A percentile compares a stretch with the other conserved stretches of the same genome.
Evolutionary conservation across 2,888 invertebrate species (phyloP).

Genomic region (Saturnia pavonia): DNA sequence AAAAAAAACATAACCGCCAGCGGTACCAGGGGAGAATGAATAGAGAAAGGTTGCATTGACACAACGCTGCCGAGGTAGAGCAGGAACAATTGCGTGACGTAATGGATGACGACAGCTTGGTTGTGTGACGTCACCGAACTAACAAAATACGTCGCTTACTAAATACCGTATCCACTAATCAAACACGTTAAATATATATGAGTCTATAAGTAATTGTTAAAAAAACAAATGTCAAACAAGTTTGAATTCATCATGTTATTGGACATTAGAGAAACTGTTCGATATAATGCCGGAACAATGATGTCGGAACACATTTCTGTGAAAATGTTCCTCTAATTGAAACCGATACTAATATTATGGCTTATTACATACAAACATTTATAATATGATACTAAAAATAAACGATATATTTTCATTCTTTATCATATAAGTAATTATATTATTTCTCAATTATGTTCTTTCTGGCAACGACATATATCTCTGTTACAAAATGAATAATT

Average conservation of each 20-base stretch:
- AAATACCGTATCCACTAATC: neutral
- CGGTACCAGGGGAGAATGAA: constrained; percentile 72
- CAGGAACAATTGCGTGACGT: constrained; percentile 7
- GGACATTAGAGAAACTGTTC: neutral
- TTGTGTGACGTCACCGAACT: neutral
- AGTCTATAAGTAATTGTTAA: neutral
- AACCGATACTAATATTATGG: neutral
- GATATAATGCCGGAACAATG: neutral
- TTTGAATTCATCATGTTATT: neutral
- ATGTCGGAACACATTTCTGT: neutral
- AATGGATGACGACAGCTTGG: constrained; percentile 27
- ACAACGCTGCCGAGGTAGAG: neutral
- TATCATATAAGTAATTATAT: too few species aligned
- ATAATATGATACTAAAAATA: too few species aligned
- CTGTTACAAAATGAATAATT: too few species aligned
- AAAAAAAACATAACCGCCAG: constrained; percentile 47
- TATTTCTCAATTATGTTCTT: too few species aligned
- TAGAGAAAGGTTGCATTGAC: constrained; percentile 64
- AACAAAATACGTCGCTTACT: neutral
- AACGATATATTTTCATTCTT: too few species aligned
- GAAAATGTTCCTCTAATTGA: neutral
- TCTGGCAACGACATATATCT: too few species aligned
- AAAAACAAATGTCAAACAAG: neutral
- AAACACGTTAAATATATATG: neutral
- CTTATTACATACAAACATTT: neutral